Percentiles rank a stretch among this genome's conserved stretches.
phyloP scores from a whole-genome alignment of 2,113 vertebrate species.

The Pica pica region DNA sequence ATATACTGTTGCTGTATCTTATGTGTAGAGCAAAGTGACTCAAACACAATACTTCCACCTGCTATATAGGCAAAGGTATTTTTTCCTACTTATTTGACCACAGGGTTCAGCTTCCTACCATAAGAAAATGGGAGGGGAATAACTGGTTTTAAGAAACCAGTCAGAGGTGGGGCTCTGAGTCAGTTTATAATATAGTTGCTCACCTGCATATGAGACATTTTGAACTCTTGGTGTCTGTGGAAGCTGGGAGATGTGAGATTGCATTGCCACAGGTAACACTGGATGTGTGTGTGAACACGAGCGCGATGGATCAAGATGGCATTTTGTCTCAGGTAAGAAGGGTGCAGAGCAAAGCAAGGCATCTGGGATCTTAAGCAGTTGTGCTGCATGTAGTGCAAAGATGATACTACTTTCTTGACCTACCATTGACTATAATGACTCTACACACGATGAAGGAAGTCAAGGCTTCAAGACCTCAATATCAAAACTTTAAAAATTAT shows the following conservation, averaged over 20 bases:
- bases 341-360: neutral
- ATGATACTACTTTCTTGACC: neutral
- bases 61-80: neutral
- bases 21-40: neutral
- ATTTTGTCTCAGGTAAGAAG: slow-evolving; percentile 49
- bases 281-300: rapidly evolving
- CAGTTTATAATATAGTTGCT: slow-evolving; percentile 53
- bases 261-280: neutral
- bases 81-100: neutral
- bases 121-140: slow-evolving; percentile 35
- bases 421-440: neutral
- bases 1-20: neutral
- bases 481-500: neutral
- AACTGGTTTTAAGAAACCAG: slow-evolving; percentile 3
- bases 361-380: neutral
- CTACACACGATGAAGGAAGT: neutral
- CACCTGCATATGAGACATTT: neutral
- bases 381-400: neutral
- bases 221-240: neutral
- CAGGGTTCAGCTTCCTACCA: neutral
- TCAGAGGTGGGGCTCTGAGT: slow-evolving; percentile 66
- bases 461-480: neutral
- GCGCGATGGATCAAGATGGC: slow-evolving; percentile 1
- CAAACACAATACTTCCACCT: neutral
- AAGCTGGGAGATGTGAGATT: slow-evolving; percentile 4